Evolutionary conservation across 2,888 invertebrate genomes (phyloP), one percentile per base, ranked within the genome.

Genomic region (Agrochola circellaris): DNA sequence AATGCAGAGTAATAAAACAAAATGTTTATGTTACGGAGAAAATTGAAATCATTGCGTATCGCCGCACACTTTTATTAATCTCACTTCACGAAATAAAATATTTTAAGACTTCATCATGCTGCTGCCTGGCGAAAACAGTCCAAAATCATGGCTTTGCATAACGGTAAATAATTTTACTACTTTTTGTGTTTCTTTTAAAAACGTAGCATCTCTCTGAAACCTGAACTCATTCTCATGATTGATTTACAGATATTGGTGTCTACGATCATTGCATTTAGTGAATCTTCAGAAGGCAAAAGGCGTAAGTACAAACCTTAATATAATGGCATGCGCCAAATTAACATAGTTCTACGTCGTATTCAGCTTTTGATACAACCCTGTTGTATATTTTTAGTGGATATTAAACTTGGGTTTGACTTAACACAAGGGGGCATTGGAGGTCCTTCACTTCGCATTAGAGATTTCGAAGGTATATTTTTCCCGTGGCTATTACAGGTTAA

Each of bases 341-440:
- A 65, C 38, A 34, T 73, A 74, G 54, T 68, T 78, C 71, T 56
- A 79, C 26, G 17, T 58, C 6, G 23, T 72, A 38, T 75, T 71
- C 45, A 72, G 64, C 15, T 73, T 65, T 48, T 81, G 51, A 75
- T 77, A 74, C 77, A 73, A 74, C 23, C 13, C 17, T 17, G 62
- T 77, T 87, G 73, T 84, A 77, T 84, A 85, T 76, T 94, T 95
- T 90, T 92, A 95, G 95, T 94, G 78, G 90, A 94, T 89, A 82
- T 95, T 84, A 93, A 90, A 89, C 87, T 95, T 91, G 95, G 93
- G 79, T 94, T 95, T 90, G 94, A 95, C 91, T 90, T 95, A 90
- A 91, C 89, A 64, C 91, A 91, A 88, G 92, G 91, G 80, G 84
- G 87, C 81, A 90, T 93, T 89, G 94, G 93, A 73, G 87, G 81